Evolutionary conservation across 1,140 invertebrate genomes (phyloP), one percentile per base, ranked within the genome.

Genomic region (Sitobion miscanthi): DNA sequence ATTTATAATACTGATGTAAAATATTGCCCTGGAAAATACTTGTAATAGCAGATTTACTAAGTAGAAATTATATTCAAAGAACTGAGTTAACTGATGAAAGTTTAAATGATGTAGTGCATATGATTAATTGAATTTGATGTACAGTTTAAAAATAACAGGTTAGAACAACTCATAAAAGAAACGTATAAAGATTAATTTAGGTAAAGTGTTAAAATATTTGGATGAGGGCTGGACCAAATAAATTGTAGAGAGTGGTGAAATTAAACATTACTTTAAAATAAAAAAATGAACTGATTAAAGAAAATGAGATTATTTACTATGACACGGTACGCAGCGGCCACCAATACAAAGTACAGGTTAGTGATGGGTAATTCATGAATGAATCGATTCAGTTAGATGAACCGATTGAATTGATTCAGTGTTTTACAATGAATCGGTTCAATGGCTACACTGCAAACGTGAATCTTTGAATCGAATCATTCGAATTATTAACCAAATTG

Each of bases 1-100:
- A 94, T 91, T 91, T 94, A 94, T 94, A 94, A 95, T 86, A 94
- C 95, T 88, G 90, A 94, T 11, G 94, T 95, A 25, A 54, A 92
- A 14, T 96, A 95, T 94, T 92, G 87, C 42, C 94, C 94, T 21
- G 95, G 94, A 21, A 94, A 77, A 94, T 82, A 94, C 25, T 93
- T 94, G 62, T 90, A 94, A 93, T 94, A 35, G 94, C 94, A 4
- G 94, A 95, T 91, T 94, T 94, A 11, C 85, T 93, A 9, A 90
- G 49, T n/a, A 90, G 38, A 47, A 86, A 86, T 47, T 86, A 86
- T 47, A 47, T 45, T 25, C 57, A 62, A 25, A 93, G 57, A 87
- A 49, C 93, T 52, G 83, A 52, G 23, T 88, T 52, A 23, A 38
- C 85, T 57, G 30, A 42, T 57, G 85, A 45, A 88, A 87, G 47